Base-by-base conservation (phyloP, 2,113 vertebrate genomes). In the Lethenteron camtschaticum region DNA sequence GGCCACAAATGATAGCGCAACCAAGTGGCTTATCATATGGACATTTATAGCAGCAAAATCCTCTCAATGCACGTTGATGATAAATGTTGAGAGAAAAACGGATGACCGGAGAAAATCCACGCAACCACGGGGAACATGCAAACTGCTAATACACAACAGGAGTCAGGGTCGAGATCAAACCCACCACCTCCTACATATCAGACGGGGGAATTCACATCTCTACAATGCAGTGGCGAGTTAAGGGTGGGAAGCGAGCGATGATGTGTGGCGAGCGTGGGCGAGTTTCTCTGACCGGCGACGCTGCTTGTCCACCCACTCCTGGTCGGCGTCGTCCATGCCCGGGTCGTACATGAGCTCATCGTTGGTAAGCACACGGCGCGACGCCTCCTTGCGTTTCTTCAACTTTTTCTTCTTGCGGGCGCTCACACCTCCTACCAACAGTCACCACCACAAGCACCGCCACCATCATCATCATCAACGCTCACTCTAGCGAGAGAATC, bases 261-360 rank as follows among this genome's bases (percentile, higher is more conserved):
- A 70, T 41, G 41, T 41, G 41, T 5, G 41, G 41, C 41, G 41
- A 41, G 41, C 41, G 41, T 41, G 41, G 41, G 41, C 41, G 6
- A 41, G 41, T 41, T 41, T 41, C 41, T 41, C 80, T 83, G 78
- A 96, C 92, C 74, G 70, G 71, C 82, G 84, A 75, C 91, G 86
- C 71, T 75, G 79, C 57, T 80, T 82, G 68, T 99, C 89, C 56
- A 95, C 87, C 94, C 94, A 99, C 57, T 84, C 90, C 76, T 96
- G 94, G 76, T 99, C 86, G 73, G 86, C 78, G 16, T 79, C 84
- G 72, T 99, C 94, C 80, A 90, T 79, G 7, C 96, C 84, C 6
- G 94, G 94, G 75, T 99, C 94, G 68, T 96, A 96, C 0, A 99
- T 75, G 69, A 99, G 78, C 73, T 99, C 92, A 63, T 95, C 89